A percentile compares a stretch with the other conserved stretches of the same genome.
Conservation (phyloP, 2,888 invertebrate species). For the Drosophila silvestris region DNA sequence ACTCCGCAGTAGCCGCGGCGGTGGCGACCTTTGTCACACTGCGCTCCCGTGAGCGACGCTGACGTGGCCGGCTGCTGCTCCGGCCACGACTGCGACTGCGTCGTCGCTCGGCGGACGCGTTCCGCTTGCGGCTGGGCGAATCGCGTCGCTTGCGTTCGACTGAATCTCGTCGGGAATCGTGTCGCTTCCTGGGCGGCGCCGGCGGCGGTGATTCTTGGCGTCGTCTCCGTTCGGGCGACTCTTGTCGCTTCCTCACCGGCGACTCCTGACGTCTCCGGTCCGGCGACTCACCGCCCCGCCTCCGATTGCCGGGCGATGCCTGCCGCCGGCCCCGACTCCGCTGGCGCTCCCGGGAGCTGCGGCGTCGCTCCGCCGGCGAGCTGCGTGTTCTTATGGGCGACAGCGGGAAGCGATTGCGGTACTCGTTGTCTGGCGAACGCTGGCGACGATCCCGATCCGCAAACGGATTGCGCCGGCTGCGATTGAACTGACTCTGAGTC, state of each 20-base stretch:
- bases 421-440: conserved; percentile 79
- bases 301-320: conserved; percentile 32
- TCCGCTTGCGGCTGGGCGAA: conserved; percentile 52
- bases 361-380: conserved; percentile 72
- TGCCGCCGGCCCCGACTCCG: conserved; percentile 60
- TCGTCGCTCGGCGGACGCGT: conserved; percentile 40
- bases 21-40: conserved; percentile 38
- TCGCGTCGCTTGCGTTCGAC: conserved; percentile 49
- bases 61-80: conserved; percentile 54
- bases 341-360: conserved; percentile 59
- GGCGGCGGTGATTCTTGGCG: conserved; percentile 36
- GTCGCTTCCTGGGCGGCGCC: conserved; percentile 34
- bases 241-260: conserved; percentile 27
- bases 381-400: conserved; percentile 79
- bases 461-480: conserved; percentile 81
- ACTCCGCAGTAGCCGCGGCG: conserved; percentile 35
- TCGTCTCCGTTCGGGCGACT: conserved; percentile 24
- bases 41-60: conserved; percentile 41
- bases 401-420: conserved; percentile 81
- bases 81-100: conserved; percentile 61
- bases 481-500: conserved; percentile 47
- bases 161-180: conserved; percentile 55
- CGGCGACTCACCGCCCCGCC: conserved; percentile 26
- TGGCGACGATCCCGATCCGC: conserved; percentile 81
- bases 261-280: conserved; percentile 31